Percentiles rank a stretch among this genome's conserved stretches.
Conservation (phyloP, 1,140 invertebrate genomes). For the Drosophila leontia region DNA sequence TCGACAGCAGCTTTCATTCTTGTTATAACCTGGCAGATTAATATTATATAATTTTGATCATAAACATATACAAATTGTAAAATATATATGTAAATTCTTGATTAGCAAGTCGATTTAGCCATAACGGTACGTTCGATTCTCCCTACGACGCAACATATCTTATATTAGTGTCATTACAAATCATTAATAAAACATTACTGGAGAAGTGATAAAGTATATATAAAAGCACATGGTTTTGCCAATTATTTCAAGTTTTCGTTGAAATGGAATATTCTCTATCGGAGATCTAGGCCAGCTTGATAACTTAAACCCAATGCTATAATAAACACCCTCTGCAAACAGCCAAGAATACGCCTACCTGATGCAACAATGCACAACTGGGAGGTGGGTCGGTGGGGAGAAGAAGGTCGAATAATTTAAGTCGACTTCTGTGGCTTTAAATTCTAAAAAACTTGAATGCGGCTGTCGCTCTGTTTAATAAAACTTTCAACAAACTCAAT, state of each 20-base stretch:
- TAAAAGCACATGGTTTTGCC: too few species aligned
- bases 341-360: constrained; percentile 5
- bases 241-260: not conserved
- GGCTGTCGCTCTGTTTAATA: constrained; percentile 80
- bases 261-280: not conserved
- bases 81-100: too few species aligned
- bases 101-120: too few species aligned
- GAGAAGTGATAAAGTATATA: too few species aligned
- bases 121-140: too few species aligned
- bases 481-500: constrained; percentile 83
- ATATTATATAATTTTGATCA: too few species aligned
- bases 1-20: too few species aligned
- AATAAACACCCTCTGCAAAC: not conserved
- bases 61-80: too few species aligned
- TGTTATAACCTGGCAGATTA: too few species aligned
- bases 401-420: constrained; percentile 39
- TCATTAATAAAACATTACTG: too few species aligned
- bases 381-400: not conserved
- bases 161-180: too few species aligned
- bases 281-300: not conserved
- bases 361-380: constrained; percentile 36
- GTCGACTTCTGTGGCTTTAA: constrained; percentile 66
- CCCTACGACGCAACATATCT: too few species aligned
- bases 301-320: not conserved
- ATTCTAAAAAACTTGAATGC: constrained; percentile 70